phyloP scores from a whole-genome alignment of 2,113 vertebrate genomes.

The Pseudonaja textilis region DNA sequence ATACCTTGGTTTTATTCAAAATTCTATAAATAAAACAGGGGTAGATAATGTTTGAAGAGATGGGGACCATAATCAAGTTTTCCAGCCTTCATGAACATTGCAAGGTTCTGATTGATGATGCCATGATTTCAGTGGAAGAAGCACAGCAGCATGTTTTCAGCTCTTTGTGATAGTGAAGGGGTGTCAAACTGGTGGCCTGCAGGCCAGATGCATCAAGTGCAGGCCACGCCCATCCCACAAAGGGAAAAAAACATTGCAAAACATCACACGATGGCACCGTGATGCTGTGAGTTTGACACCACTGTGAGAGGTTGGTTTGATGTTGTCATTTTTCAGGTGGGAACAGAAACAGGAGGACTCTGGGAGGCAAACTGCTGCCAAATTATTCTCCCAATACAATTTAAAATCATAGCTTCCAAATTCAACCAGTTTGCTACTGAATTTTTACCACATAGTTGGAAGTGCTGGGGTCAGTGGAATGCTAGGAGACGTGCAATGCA shows the following conservation, averaged over 20 bases:
- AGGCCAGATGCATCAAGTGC: no score
- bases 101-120: neutral
- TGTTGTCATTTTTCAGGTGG: neutral
- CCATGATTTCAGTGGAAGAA: neutral
- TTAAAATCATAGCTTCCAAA: neutral
- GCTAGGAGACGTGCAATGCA: neutral
- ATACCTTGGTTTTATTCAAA: neutral
- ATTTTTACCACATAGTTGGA: neutral
- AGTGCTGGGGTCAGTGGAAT: neutral
- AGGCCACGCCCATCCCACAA: no score
- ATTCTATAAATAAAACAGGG: neutral
- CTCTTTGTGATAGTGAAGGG: neutral
- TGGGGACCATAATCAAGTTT: neutral
- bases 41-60: neutral
- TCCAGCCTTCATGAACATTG: neutral
- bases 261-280: accelerated
- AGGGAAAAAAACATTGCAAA: no score
- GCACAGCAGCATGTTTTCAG: neutral
- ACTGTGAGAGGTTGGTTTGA: neutral
- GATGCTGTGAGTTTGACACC: no score
- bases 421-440: neutral
- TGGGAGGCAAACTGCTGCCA: neutral
- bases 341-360: neutral
- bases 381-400: neutral
- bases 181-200: no score